A percentile compares a stretch with the other conserved stretches of the same genome.
phyloP scores from a whole-genome alignment of 2,113 vertebrate genomes.

The Strigops habroptila region DNA sequence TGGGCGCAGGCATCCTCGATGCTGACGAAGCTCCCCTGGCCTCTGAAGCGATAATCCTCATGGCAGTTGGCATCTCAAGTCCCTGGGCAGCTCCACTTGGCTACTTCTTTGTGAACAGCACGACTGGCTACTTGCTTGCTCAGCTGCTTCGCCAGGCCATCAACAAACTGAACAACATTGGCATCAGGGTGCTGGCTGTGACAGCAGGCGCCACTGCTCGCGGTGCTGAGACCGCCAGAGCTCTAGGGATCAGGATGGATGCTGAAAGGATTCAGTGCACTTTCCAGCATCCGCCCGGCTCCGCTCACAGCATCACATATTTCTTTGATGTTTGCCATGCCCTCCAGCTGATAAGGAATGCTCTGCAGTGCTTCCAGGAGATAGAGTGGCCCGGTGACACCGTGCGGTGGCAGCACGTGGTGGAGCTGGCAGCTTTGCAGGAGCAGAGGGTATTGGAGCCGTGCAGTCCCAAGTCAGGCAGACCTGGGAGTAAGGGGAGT shows the following conservation, averaged over 20 bases:
- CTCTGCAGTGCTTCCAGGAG: conserved; percentile 56
- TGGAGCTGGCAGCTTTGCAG: conserved; percentile 15
- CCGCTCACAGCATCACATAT: conserved; percentile 12
- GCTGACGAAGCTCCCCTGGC: conserved; percentile 53
- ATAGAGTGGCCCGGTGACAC: background rate
- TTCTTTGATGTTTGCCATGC: conserved; percentile 60
- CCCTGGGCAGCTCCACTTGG: conserved; percentile 63
- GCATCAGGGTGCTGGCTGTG: conserved; percentile 54
- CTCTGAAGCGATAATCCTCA: conserved; percentile 45
- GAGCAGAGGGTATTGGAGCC: background rate
- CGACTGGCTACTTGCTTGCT: conserved; percentile 18
- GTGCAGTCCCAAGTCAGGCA: background rate
- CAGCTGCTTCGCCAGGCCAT: conserved; percentile 65
- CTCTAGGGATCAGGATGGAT: conserved; percentile 43
- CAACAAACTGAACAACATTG: conserved; percentile 50
- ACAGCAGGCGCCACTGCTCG: background rate
- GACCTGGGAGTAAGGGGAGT: background rate
- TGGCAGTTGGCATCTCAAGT: conserved; percentile 53
- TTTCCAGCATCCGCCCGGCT: conserved; percentile 52
- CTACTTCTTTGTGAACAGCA: conserved; percentile 59
- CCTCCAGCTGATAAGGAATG: conserved; percentile 51
- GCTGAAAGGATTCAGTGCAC: conserved; percentile 27
- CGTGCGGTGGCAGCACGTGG: conserved; percentile 53
- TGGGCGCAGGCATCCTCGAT: conserved; percentile 49
- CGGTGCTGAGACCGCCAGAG: conserved; percentile 36